Base-by-base conservation (phyloP, 2,888 invertebrate species). In the Patella depressa region DNA sequence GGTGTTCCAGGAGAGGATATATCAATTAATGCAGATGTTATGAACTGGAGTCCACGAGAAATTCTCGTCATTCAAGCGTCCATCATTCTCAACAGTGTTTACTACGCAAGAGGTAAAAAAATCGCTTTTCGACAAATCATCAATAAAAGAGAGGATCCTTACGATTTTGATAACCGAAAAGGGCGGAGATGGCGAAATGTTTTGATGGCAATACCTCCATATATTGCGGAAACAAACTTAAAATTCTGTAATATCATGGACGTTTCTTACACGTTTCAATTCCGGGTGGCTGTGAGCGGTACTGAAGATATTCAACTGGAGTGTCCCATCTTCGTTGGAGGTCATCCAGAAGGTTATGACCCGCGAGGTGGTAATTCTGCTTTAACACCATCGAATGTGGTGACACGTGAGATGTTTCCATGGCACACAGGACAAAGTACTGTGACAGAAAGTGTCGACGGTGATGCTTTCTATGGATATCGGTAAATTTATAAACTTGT, bases 201-300 rank as follows among this genome's bases (percentile, higher is more conserved):
- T 0, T 82, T 88, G 29, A 80, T 91, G n/a, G 82, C 87, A 17
- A 86, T 91, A n/a, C 91, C 91, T 7, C 90, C 90, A 3, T 91
- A 88, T 81, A 87, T 91, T 17, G 90, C 91, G 2, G 91, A 91
- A 80, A 88, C 91, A 0, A 83, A 85, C 5, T 83, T 91, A 24
- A 87, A 89, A 54, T 86, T 84, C 73, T 91, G 91, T 84, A 88
- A 89, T 80, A 89, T 91, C 78, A 91, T 91, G 70, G 90, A 90
- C 78, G 85, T 91, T 75, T 79, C 82, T 19, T 91, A 91, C 78
- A 78, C 85, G 53, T 88, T 91, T 78, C 87, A 89, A 78, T 91
- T 90, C 78, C 77, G 85, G 71, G 86, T 90, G 11, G 90, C 90
- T 77, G 78, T 90, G 5, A 84, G 86, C 1, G 87, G 86, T 9